Evolutionary conservation across 2,113 vertebrate genomes (phyloP).

Genomic region (Pongo pygmaeus): DNA sequence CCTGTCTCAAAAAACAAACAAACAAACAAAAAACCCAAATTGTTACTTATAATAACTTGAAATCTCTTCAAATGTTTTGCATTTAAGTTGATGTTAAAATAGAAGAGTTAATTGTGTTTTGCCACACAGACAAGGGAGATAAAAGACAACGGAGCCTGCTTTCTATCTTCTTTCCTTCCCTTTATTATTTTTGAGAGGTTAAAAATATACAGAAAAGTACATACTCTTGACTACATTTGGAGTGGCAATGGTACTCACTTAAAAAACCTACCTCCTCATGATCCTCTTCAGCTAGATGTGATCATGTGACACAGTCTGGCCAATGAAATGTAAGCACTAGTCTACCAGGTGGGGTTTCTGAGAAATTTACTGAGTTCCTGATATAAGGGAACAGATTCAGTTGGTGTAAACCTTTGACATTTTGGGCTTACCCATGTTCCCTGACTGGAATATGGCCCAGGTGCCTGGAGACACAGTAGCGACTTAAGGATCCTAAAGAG

Average conservation of each 20-base stretch:
- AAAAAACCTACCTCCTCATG: not conserved
- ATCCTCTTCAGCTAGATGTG: not conserved
- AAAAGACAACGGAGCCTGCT: too few relatives aligned
- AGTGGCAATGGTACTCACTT: constrained; percentile 2
- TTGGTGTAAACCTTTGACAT: not conserved
- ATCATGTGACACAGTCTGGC: not conserved
- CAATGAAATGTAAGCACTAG: not conserved
- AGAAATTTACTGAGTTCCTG: not conserved
- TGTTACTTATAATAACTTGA: constrained; percentile 31
- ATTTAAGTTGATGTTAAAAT: constrained; percentile 19
- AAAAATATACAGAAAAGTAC: not conserved
- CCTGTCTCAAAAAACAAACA: too few relatives aligned
- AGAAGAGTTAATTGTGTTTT: not conserved
- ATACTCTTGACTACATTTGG: not conserved
- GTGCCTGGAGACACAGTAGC: not conserved
- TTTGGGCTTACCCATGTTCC: not conserved
- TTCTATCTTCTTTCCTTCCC: too few relatives aligned
- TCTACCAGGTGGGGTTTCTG: not conserved
- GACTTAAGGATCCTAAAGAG: not conserved
- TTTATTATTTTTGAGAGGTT: too few relatives aligned
- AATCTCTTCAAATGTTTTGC: constrained; percentile 15
- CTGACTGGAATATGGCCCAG: not conserved
- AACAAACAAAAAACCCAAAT: not conserved
- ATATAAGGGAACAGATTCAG: not conserved
- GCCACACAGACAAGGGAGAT: too few relatives aligned